Conservation (phyloP, 1,140 invertebrate genomes). For the Oncopodura yosiiana region DNA sequence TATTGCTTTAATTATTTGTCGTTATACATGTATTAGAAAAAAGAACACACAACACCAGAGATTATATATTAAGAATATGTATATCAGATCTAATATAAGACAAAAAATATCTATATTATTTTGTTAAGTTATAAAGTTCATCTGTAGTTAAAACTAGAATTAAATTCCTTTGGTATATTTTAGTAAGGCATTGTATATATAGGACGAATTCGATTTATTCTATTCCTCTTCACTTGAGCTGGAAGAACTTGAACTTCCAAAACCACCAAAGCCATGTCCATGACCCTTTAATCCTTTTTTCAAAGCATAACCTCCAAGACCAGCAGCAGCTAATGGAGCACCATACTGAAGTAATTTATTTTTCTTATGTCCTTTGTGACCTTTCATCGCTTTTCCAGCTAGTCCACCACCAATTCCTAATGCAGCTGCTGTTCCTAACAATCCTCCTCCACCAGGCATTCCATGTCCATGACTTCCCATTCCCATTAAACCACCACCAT, state of each 20-base stretch:
- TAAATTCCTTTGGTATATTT: too few relatives aligned
- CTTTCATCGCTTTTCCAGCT: constrained; percentile 31
- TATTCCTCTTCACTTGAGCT: too few relatives aligned
- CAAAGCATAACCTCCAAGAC: constrained; percentile 31
- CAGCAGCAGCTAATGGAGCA: constrained; percentile 31
- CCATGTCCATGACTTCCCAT: constrained; percentile 13
- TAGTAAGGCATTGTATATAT: too few relatives aligned
- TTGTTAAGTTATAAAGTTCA: too few relatives aligned
- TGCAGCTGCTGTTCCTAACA: constrained; percentile 34
- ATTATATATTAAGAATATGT: too few relatives aligned
- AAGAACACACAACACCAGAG: too few relatives aligned
- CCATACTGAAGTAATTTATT: constrained; percentile 36
- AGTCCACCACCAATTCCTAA: constrained; percentile 34
- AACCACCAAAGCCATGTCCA: neutral
- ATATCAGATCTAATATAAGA: too few relatives aligned
- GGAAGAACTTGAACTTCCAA: constrained; percentile 9
- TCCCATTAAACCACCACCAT: constrained; percentile 14
- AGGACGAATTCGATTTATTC: too few relatives aligned
- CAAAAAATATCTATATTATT: too few relatives aligned
- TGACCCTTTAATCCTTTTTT: constrained; percentile 35
- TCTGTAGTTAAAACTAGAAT: too few relatives aligned
- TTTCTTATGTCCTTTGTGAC: constrained; percentile 35
- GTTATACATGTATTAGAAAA: too few relatives aligned
- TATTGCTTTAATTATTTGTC: too few relatives aligned
- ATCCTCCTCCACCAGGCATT: constrained; percentile 31